These are phyloP conservation scores for Lumbricus terrestris DNA, from an alignment of 2,888 invertebrate species.

Conservation along the genomic window DNA sequence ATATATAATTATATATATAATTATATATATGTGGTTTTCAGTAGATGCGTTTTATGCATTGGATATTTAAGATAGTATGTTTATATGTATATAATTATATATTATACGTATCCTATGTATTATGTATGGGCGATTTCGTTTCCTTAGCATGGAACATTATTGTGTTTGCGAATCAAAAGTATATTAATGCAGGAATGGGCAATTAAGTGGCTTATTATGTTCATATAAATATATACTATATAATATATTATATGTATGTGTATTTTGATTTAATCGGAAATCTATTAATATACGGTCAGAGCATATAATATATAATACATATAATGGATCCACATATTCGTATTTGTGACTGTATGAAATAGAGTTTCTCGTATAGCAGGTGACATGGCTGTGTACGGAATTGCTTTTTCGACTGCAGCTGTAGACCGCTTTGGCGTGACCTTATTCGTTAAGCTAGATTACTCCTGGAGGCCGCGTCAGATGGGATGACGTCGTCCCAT, in stretches of 20 bases:
- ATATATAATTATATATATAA: neutral
- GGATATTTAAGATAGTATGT: no score
- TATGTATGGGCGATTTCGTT: no score
- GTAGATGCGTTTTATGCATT: neutral
- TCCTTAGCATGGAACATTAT: neutral
- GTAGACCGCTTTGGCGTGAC: neutral
- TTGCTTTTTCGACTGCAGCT: neutral
- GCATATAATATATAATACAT: neutral
- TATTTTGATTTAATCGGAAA: no score
- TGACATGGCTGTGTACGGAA: neutral
- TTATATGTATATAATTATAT: no score
- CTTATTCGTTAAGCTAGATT: neutral
- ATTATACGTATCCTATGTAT: no score
- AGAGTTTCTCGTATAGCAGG: neutral
- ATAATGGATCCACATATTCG: no score
- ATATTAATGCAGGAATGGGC: neutral
- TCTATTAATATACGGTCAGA: neutral
- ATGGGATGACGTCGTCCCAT: no score
- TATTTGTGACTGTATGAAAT: neutral
- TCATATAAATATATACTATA: neutral
- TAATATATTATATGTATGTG: no score
- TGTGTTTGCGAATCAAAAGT: neutral
- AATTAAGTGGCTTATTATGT: neutral
- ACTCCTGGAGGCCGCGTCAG: no score
- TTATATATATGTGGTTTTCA: neutral